These are phyloP conservation scores for Pantherophis guttatus DNA, from an alignment of 2,113 vertebrate species.

Conservation along the genomic window DNA sequence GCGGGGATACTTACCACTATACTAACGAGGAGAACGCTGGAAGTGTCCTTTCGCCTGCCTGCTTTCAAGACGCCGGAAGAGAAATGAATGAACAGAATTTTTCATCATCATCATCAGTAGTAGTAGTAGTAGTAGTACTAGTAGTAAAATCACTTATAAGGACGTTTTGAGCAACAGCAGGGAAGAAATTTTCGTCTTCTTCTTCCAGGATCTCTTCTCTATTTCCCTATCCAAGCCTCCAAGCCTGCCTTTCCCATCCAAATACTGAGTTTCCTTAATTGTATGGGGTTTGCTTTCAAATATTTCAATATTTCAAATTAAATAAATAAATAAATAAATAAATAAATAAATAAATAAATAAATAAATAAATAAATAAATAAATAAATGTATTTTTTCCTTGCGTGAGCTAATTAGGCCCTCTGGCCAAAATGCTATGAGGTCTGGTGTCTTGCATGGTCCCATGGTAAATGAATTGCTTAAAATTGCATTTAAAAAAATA, in stretches of 20 bases:
- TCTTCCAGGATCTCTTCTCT: background rate
- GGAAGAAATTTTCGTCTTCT: rapidly evolving
- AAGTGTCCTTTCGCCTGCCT: rapidly evolving
- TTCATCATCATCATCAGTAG: background rate
- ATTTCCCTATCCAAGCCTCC: background rate
- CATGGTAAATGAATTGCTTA: background rate
- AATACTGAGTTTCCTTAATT: background rate
- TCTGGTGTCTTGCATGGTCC: background rate
- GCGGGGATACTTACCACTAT: slow-evolving; percentile 61
- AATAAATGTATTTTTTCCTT: background rate
- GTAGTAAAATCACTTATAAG: background rate
- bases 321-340: too few species aligned
- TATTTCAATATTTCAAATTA: too few species aligned
- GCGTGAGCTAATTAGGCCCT: background rate
- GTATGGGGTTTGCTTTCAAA: background rate
- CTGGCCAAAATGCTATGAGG: background rate
- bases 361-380: too few species aligned
- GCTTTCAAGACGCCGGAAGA: background rate
- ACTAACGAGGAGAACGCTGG: slow-evolving; percentile 24
- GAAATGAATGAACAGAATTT: background rate
- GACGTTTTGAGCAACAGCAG: background rate
- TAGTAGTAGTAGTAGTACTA: too few species aligned
- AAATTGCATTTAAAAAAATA: background rate
- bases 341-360: background rate
- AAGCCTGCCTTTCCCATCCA: background rate